Evolutionary conservation across 2,888 invertebrate species (phyloP).

Genomic region (Trypoxylon attenuatum): DNA sequence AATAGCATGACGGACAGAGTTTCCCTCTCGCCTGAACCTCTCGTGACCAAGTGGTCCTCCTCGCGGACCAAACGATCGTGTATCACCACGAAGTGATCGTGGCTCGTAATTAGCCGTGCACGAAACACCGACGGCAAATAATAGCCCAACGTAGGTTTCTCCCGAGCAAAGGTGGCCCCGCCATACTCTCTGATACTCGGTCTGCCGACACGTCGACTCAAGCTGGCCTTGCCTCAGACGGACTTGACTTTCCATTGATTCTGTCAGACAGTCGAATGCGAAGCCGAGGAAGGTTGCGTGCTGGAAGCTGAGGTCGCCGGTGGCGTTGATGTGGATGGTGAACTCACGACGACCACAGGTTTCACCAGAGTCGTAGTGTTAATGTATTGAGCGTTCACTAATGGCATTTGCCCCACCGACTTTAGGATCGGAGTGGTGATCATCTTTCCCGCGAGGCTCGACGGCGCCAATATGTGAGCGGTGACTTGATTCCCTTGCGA

Average conservation of each 20-base stretch:
- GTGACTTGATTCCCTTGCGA: conserved; percentile 78
- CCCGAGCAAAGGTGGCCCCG: not conserved
- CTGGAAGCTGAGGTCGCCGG: conserved; percentile 65
- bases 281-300: conserved; percentile 61
- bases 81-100: not conserved
- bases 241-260: conserved; percentile 59
- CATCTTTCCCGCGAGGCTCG: conserved; percentile 82
- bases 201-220: conserved; percentile 21
- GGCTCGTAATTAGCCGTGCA: not conserved
- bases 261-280: conserved; percentile 70
- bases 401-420: conserved; percentile 78
- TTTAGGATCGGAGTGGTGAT: conserved; percentile 77
- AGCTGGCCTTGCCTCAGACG: conserved; percentile 61
- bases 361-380: conserved; percentile 80
- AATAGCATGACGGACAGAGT: conserved; percentile 21
- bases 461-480: conserved; percentile 80
- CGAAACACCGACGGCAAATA: conserved; percentile 5
- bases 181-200: not conserved
- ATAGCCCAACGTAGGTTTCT: not conserved
- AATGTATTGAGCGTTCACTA: conserved; percentile 82
- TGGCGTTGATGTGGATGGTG: conserved; percentile 68
- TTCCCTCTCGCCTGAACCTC: not conserved
- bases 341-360: conserved; percentile 82
- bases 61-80: not conserved
- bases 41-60: not conserved